A percentile compares a stretch with the other conserved stretches of the same genome.
Evolutionary conservation across 2,797 vertebrate species (phyloP).

Genomic region (Macroramphosus scolopax): DNA sequence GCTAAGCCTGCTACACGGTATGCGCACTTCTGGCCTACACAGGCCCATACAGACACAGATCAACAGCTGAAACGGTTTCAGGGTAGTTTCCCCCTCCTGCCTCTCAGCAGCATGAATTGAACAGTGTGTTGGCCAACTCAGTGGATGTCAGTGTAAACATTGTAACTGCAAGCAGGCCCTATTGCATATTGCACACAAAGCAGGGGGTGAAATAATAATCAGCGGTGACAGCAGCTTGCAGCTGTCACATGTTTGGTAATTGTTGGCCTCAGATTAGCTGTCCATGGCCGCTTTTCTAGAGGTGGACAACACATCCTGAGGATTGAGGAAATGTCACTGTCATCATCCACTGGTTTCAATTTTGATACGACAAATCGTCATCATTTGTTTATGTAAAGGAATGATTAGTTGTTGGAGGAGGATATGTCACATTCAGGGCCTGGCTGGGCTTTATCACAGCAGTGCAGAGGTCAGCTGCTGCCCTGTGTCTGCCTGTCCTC

Average conservation of each 20-base stretch:
- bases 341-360: slow-evolving; percentile 9
- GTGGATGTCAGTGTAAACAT: slow-evolving; percentile 26
- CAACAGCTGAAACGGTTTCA: slow-evolving; percentile 63
- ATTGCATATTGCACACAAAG: slow-evolving; percentile 8
- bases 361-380: not conserved
- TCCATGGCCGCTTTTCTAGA: slow-evolving; percentile 11
- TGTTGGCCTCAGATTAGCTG: slow-evolving; percentile 23
- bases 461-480: slow-evolving; percentile 58
- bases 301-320: slow-evolving; percentile 20
- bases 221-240: slow-evolving; percentile 34
- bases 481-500: slow-evolving; percentile 37
- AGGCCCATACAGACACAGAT: slow-evolving; percentile 47
- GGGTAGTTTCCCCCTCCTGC: slow-evolving; percentile 18
- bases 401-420: too few relatives aligned
- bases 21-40: slow-evolving; percentile 46
- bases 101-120: slow-evolving; percentile 3
- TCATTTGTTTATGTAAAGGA: not conserved
- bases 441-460: slow-evolving; percentile 39
- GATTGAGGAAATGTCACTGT: not conserved
- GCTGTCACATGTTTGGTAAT: slow-evolving; percentile 38
- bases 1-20: slow-evolving; percentile 40
- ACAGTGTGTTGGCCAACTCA: slow-evolving; percentile 6
- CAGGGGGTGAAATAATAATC: slow-evolving; percentile 16
- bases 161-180: slow-evolving; percentile 16
- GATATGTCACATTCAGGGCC: slow-evolving; percentile 32